These are phyloP conservation scores for Parnassius mnemosyne DNA, from an alignment of 2,888 invertebrate genomes.

Conservation along the genomic window DNA sequence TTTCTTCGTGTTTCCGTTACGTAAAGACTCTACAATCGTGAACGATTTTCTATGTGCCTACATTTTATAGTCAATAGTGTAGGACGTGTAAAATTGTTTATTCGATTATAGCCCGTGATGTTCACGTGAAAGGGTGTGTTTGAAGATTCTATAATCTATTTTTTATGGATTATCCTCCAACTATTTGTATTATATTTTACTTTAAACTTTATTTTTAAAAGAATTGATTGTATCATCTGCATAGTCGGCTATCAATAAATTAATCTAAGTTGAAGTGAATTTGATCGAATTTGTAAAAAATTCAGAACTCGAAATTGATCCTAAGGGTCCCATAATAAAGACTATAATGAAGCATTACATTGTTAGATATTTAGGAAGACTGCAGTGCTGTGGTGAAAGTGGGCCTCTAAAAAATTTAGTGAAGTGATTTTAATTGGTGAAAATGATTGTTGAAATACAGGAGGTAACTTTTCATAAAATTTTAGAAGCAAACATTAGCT, in stretches of 20 bases:
- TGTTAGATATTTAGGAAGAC: slow-evolving; percentile 23
- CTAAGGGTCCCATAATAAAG: slow-evolving; percentile 12
- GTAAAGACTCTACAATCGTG: slow-evolving; percentile 21
- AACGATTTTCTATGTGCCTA: slow-evolving; percentile 19
- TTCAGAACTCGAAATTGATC: slow-evolving; percentile 18
- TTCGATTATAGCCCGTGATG: slow-evolving; percentile 23
- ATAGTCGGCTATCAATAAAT: slow-evolving; percentile 13
- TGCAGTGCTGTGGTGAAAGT: slow-evolving; percentile 32
- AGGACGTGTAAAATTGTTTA: slow-evolving; percentile 26
- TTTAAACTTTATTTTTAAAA: slow-evolving; percentile 9
- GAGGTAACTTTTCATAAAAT: slow-evolving; percentile 54
- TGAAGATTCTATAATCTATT: slow-evolving; percentile 18
- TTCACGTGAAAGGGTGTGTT: slow-evolving; percentile 26
- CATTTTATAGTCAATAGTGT: slow-evolving; percentile 18
- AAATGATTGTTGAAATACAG: slow-evolving; percentile 76
- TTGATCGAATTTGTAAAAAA: slow-evolving; percentile 3
- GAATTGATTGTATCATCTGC: slow-evolving; percentile 3
- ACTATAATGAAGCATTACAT: slow-evolving; percentile 23
- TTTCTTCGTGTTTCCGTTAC: slow-evolving; percentile 17
- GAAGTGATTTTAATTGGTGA: slow-evolving; percentile 42
- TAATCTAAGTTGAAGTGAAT: slow-evolving; percentile 14
- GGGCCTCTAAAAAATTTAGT: slow-evolving; percentile 36
- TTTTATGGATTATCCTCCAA: slow-evolving; percentile 11
- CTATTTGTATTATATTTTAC: slow-evolving; percentile 1
- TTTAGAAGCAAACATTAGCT: slow-evolving; percentile 20